Evolutionary conservation across 2,888 invertebrate genomes (phyloP), one percentile per base, ranked within the genome.

Genomic region (Cantharis nigra): DNA sequence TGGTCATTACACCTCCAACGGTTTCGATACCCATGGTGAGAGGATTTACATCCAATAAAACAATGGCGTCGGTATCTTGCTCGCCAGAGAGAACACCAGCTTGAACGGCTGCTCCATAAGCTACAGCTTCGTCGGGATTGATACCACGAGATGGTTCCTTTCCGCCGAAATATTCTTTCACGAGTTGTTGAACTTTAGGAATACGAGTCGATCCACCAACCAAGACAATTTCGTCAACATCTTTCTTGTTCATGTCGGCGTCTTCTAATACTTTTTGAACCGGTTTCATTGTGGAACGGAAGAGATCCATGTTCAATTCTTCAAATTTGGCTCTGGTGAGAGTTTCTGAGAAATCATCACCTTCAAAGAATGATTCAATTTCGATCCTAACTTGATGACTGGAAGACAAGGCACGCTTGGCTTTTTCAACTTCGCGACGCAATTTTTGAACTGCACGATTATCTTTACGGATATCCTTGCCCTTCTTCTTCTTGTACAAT

Each of bases 21-120:
- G 99, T 99, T 90, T 99, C 99, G 87, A 99, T 99, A 90, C 99
- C 99, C 94, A 99, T 93, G 81, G 99, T 99, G 81, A 99, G 92
- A 83, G 99, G 99, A 89, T 98, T 99, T 74, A 99, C 99, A 88
- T 99, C 99, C 81, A 99, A 92, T 78, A 99, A 92, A 0, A 99
- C 97, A 83, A 99, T 95, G 74, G 98, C 98, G 84, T 97, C 97
- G 2, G 98, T 98, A 87, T 97, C 97, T 89, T 98, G 97, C 91
- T 98, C 98, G 73, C 99, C 98, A 79, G 97, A 96, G 78, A 99
- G 93, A 1, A 99, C 98, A 84, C 98, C 99, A 86, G 98, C 99
- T 90, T 99, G 98, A 9, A 99, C 98, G 82, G 99, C 98, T 64
- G 98, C 98, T 86, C 98, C 98, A 87, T 98, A 99, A 70, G 98